These are phyloP conservation scores for Andrena cerasifolii DNA, from an alignment of 1,140 invertebrate species.

Conservation along the genomic window DNA sequence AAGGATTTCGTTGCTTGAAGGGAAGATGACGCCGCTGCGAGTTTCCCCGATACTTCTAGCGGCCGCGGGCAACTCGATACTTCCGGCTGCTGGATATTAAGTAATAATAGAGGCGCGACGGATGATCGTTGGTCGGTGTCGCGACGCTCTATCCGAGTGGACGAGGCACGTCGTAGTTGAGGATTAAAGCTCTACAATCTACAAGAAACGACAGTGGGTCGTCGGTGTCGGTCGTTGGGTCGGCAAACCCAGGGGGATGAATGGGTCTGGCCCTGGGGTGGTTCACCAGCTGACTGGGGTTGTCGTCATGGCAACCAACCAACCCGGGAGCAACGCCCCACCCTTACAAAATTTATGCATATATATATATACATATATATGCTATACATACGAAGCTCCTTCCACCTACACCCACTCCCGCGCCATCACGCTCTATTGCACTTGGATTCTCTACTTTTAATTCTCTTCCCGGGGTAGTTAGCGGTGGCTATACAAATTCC, in stretches of 20 bases:
- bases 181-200: slow-evolving; percentile 18
- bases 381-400: background rate
- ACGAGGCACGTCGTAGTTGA: background rate
- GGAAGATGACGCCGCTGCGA: too few relatives aligned
- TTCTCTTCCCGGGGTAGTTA: background rate
- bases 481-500: too few relatives aligned
- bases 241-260: slow-evolving; percentile 72
- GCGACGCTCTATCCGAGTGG: background rate
- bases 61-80: background rate
- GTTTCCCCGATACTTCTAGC: background rate
- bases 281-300: slow-evolving; percentile 80
- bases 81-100: background rate
- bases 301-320: slow-evolving; percentile 78
- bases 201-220: slow-evolving; percentile 60
- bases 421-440: background rate
- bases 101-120: background rate
- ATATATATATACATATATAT: too few relatives aligned
- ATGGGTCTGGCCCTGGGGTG: slow-evolving; percentile 74
- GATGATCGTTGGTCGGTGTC: slow-evolving; percentile 31
- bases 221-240: slow-evolving; percentile 68
- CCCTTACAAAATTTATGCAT: slow-evolving; percentile 72
- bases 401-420: background rate
- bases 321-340: slow-evolving; percentile 77
- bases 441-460: slow-evolving; percentile 27
- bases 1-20: background rate